Evolutionary conservation across 2,888 invertebrate species (phyloP).

Genomic region (Lymantria dispar): DNA sequence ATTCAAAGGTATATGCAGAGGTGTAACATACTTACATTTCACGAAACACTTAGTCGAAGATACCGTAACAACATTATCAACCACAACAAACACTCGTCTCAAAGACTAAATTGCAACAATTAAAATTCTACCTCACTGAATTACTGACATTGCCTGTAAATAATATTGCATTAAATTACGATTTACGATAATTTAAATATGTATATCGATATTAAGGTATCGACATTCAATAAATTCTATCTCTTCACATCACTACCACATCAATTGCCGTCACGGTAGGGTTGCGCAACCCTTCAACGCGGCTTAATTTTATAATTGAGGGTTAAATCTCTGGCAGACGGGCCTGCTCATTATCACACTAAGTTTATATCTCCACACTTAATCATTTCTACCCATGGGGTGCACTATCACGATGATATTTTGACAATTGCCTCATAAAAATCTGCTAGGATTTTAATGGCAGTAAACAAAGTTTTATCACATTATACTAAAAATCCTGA

Average conservation of each 20-base stretch:
- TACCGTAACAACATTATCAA: too few species aligned
- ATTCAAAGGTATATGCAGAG: too few species aligned
- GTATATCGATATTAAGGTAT: constrained; percentile 1
- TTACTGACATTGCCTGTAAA: too few species aligned
- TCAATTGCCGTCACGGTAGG: constrained; percentile 56
- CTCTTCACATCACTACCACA: constrained; percentile 33
- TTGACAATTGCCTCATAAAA: constrained; percentile 31
- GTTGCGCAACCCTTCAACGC: constrained; percentile 69
- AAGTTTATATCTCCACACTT: constrained; percentile 47
- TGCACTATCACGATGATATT: constrained; percentile 61
- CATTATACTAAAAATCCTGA: too few species aligned
- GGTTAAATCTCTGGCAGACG: constrained; percentile 75
- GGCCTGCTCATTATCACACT: constrained; percentile 71
- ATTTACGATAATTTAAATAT: background rate
- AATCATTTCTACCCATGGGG: constrained; percentile 31
- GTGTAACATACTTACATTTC: too few species aligned
- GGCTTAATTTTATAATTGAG: constrained; percentile 80
- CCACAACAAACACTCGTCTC: too few species aligned
- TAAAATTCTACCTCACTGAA: too few species aligned
- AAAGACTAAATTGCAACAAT: too few species aligned
- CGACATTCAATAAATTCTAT: background rate
- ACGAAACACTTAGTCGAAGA: too few species aligned
- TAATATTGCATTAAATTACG: too few species aligned
- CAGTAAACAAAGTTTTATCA: background rate
- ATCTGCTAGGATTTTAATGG: constrained; percentile 14